Conservation (phyloP, 2,113 vertebrate species). For the Lamprologus sp. region DNA sequence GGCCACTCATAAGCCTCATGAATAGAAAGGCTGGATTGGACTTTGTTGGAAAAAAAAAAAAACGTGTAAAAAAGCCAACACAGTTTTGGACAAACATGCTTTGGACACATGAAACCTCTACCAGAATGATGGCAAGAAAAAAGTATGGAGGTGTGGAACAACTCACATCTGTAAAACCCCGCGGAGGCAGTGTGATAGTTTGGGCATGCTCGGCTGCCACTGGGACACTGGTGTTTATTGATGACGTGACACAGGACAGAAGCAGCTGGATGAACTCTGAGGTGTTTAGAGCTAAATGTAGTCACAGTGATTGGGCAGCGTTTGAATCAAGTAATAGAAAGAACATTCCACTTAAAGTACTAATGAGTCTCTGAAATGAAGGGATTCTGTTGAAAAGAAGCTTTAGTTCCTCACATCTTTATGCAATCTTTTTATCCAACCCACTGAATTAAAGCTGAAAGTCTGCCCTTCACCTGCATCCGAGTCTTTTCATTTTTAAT, state of each 20-base stretch:
- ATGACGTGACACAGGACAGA: rapidly evolving
- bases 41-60: rapidly evolving
- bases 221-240: background rate
- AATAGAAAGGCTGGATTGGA: rapidly evolving
- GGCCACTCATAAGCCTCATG: background rate
- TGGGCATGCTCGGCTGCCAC: background rate
- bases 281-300: background rate
- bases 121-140: background rate
- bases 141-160: background rate
- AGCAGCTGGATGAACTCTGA: background rate
- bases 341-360: background rate
- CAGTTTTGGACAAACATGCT: background rate
- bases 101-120: background rate
- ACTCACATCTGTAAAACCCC: rapidly evolving
- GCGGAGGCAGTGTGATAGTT: rapidly evolving
- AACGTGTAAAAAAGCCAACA: rapidly evolving
- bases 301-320: background rate
- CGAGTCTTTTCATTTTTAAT: background rate
- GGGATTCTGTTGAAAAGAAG: background rate
- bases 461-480: background rate
- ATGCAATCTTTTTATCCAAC: background rate
- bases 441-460: background rate
- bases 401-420: background rate
- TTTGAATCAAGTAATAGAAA: background rate
- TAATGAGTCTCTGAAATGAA: background rate